phyloP scores from a whole-genome alignment of 35 echinoderm and acorn worm species.

The Strongylocentrotus purpuratus region DNA sequence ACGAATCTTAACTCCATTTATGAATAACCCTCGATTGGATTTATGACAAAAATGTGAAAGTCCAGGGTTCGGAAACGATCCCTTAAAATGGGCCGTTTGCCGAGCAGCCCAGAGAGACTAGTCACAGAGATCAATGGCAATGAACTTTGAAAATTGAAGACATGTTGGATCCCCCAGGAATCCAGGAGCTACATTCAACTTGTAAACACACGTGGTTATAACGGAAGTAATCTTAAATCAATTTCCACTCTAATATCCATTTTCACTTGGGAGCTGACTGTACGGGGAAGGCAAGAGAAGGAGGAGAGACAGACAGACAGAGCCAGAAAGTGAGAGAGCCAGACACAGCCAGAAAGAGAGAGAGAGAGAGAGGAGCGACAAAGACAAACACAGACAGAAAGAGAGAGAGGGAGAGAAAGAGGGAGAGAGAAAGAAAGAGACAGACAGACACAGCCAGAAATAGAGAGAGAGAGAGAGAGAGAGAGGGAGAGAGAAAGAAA shows the following conservation, averaged over 20 bases:
- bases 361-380: no score
- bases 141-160: neutral
- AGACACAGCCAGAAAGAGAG: no score
- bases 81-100: neutral
- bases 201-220: neutral
- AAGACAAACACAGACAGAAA: no score
- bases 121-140: neutral
- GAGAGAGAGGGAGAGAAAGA: no score
- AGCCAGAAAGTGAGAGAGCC: no score
- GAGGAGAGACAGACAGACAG: no score
- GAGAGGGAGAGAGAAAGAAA: no score
- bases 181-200: neutral
- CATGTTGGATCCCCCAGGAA: neutral
- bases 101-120: no score
- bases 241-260: neutral
- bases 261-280: neutral
- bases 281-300: neutral
- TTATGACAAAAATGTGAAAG: neutral
- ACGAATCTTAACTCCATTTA: neutral
- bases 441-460: no score
- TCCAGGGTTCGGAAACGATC: neutral
- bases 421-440: no score
- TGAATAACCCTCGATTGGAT: neutral
- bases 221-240: neutral
- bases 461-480: no score